Evolutionary conservation across 2,888 invertebrate species (phyloP).

Genomic region (Lypha dubia): DNA sequence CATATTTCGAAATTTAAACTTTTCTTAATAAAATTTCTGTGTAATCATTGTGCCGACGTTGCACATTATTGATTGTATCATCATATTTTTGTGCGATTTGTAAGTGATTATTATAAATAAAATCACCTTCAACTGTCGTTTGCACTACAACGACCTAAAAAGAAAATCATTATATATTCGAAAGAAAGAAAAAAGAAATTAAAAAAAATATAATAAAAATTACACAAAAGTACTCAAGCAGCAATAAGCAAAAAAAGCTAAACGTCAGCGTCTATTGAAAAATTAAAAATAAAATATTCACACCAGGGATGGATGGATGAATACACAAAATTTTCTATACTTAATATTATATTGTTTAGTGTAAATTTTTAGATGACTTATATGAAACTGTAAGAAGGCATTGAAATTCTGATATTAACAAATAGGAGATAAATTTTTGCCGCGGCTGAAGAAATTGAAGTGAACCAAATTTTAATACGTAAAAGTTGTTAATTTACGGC

Average conservation of each 20-base stretch:
- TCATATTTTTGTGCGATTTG: conserved; percentile 16
- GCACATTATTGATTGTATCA: conserved; percentile 11
- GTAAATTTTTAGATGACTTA: no score
- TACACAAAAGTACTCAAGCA: conserved; percentile 35
- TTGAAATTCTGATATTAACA: no score
- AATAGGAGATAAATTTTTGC: no score
- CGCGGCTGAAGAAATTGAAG: no score
- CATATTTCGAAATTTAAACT: background rate
- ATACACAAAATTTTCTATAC: no score
- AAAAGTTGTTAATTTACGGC: no score
- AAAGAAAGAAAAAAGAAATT: conserved; percentile 25
- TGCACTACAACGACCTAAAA: conserved; percentile 77
- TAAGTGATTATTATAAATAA: conserved; percentile 49
- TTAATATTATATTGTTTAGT: no score
- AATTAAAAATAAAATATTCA: conserved; percentile 15
- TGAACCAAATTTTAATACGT: no score
- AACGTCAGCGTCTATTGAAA: conserved; percentile 54
- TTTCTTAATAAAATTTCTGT: conserved; percentile 1
- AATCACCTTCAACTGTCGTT: conserved; percentile 80
- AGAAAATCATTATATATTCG: conserved; percentile 8
- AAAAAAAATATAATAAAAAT: conserved; percentile 36
- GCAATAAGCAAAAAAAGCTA: conserved; percentile 37
- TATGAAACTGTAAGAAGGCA: no score
- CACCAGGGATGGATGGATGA: no score
- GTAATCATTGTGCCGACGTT: background rate